Evolutionary conservation across 2,888 invertebrate species (phyloP), one percentile per base, ranked within the genome.

Genomic region (Drosophila mercatorum): DNA sequence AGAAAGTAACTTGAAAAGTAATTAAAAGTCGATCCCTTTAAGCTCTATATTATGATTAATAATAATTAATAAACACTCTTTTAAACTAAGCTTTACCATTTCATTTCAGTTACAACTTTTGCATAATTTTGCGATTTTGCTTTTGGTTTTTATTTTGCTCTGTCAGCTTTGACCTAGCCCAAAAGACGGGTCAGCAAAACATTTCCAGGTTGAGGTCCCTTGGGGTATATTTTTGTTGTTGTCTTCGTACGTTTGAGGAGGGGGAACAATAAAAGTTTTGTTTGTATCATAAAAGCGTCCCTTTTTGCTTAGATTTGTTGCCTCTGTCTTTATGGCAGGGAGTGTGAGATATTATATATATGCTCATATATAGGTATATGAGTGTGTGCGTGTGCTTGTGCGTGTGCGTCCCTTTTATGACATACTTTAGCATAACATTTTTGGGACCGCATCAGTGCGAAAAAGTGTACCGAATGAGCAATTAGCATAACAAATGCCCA

Each of bases 231-330:
- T 22, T 22, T 22, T n/a, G n/a, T 44, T 26, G 11, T 43, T 28
- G 44, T 22, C 26, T 11, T 38, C 17, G 3, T 12, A 2, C 26
- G 11, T 57, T 22, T 46, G 10, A 28, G 10, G 61, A 11, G 22
- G n/a, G n/a, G 44, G 57, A 57, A 49, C 67, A 75, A 68, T 64
- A 70, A 80, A 81, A 69, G 69, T 70, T 78, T 64, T 74, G 68
- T 63, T 73, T 56, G 51, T 49, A 43, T 38, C 72, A 68, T 68
- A 76, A 76, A 76, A 66, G 65, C 31, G 51, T 55, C 77, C 68
- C 47, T 66, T 70, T 55, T 58, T 68, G 56, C 53, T 47, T 49
- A 71, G 81, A 79, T 81, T 68, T 77, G 77, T 72, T 60, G 68
- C 46, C 68, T 66, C 68, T 68, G 69, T 58, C 65, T 85, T 82